A percentile compares a stretch with the other conserved stretches of the same genome.
Conservation (phyloP, 2,888 invertebrate species). For the Hecatera dysodea region DNA sequence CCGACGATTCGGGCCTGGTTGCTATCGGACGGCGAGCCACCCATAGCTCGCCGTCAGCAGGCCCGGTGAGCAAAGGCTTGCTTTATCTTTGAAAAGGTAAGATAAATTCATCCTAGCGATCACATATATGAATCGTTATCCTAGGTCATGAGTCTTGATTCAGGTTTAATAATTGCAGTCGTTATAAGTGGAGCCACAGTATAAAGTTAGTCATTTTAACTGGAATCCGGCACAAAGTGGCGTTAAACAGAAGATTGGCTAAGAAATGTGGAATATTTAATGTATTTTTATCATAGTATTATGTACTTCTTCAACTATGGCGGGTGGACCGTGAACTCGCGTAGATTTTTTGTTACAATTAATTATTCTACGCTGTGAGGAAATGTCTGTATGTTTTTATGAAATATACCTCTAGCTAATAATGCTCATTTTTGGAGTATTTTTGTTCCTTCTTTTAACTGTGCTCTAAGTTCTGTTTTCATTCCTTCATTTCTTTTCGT, state of each 20-base stretch:
- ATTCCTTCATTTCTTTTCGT: too few relatives aligned
- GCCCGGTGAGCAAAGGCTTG: too few relatives aligned
- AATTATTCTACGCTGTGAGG: constrained; percentile 25
- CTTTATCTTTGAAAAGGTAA: too few relatives aligned
- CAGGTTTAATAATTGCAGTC: background rate
- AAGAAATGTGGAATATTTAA: constrained; percentile 27
- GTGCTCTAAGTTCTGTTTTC: too few relatives aligned
- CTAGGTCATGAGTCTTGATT: too few relatives aligned
- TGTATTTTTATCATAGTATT: constrained; percentile 34
- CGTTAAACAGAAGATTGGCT: constrained; percentile 41
- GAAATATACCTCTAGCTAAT: constrained; percentile 8
- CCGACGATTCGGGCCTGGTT: too few relatives aligned
- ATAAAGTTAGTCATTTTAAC: background rate
- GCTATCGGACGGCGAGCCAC: too few relatives aligned
- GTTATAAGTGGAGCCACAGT: background rate
- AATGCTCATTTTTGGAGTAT: background rate
- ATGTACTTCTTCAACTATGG: constrained; percentile 17
- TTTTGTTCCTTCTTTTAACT: background rate
- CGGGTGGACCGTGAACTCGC: constrained; percentile 50
- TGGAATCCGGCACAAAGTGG: constrained; percentile 31
- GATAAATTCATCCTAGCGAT: too few relatives aligned
- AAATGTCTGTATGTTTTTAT: constrained; percentile 40
- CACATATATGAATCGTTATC: too few relatives aligned
- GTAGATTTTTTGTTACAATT: constrained; percentile 49
- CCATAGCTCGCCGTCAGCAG: too few relatives aligned